phyloP scores from a whole-genome alignment of 2,113 vertebrate species.

The Herpetotheres cachinnans region DNA sequence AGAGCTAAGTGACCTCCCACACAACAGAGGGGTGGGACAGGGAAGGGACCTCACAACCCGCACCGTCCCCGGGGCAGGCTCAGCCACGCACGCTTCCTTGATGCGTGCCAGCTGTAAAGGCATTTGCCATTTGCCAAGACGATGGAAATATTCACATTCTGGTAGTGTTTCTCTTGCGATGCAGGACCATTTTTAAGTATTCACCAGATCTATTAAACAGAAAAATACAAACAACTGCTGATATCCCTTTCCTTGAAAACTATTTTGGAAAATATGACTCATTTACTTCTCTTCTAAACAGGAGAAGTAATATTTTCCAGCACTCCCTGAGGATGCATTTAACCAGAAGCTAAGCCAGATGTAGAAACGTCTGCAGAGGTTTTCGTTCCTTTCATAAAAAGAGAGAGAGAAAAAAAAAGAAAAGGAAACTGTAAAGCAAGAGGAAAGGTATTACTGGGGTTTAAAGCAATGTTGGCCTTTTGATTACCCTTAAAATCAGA shows the following conservation, averaged over 20 bases:
- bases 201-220: not conserved
- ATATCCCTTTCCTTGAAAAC: not conserved
- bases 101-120: not conserved
- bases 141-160: not conserved
- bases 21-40: not conserved
- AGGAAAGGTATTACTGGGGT: conserved; percentile 3
- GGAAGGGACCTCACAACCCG: not conserved
- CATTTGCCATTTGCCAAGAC: not conserved
- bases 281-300: conserved; percentile 43
- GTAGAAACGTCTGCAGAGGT: not conserved
- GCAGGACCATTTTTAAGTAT: not conserved
- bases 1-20: not conserved
- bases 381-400: not conserved
- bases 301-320: conserved; percentile 54
- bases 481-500: conserved; percentile 42
- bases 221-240: not conserved
- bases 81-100: not conserved
- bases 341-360: conserved; percentile 7
- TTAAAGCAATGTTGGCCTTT: conserved; percentile 45
- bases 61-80: not conserved
- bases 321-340: not conserved
- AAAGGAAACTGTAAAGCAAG: not conserved
- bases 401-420: not conserved
- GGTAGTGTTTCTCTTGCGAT: fast-evolving
- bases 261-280: conserved; percentile 1